These are phyloP conservation scores for Tragelaphus buxtoni DNA, from an alignment of 2,113 vertebrate species.

Conservation along the genomic window DNA sequence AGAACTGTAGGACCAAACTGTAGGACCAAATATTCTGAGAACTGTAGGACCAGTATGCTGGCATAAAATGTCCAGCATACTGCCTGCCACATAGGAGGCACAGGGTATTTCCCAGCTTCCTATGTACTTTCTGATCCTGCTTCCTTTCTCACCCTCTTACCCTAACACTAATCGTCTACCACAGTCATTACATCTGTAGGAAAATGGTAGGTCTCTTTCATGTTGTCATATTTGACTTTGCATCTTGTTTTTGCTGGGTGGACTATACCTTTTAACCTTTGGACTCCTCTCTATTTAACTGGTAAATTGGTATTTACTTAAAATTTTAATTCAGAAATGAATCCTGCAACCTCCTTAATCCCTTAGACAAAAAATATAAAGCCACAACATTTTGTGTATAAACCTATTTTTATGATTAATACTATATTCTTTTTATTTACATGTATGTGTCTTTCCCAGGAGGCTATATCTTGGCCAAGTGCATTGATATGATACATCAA, in stretches of 20 bases:
- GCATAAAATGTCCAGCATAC: no score
- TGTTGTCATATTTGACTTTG: not conserved
- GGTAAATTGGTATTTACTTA: not conserved
- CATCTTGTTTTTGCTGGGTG: not conserved
- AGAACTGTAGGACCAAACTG: not conserved
- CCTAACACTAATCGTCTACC: not conserved
- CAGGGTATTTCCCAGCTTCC: rapidly evolving
- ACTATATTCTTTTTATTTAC: not conserved
- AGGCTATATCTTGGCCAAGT: not conserved
- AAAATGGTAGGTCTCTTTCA: not conserved
- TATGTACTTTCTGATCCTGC: not conserved
- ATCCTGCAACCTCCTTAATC: not conserved
- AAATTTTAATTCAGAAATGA: not conserved
- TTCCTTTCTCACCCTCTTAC: not conserved
- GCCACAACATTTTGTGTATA: not conserved
- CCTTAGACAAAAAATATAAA: not conserved
- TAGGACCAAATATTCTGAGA: not conserved
- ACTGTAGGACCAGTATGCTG: not conserved
- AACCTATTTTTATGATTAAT: not conserved
- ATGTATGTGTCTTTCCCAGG: not conserved
- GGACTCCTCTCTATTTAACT: not conserved
- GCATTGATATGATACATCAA: not conserved
- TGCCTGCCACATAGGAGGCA: not conserved
- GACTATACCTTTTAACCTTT: not conserved
- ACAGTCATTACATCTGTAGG: not conserved